phyloP scores from a whole-genome alignment of 2,113 vertebrate genomes.

The Gyps fulvus region DNA sequence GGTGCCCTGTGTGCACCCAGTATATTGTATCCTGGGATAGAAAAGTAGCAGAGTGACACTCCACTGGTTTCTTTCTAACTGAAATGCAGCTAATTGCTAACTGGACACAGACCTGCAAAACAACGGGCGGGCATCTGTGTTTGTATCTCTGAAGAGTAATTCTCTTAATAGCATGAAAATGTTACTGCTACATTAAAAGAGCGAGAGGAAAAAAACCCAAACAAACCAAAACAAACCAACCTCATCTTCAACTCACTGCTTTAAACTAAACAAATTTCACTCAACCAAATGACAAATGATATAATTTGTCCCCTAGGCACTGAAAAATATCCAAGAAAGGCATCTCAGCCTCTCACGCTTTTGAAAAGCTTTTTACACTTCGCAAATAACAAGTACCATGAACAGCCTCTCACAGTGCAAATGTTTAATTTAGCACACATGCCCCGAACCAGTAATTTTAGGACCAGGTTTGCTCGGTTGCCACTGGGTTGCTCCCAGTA shows the following conservation, averaged over 20 bases:
- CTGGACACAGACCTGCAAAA: too few species aligned
- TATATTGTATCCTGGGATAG: too few species aligned
- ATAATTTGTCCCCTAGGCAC: background rate
- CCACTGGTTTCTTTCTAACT: too few species aligned
- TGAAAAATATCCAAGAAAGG: background rate
- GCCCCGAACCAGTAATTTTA: background rate
- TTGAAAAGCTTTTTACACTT: background rate
- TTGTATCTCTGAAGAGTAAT: too few species aligned
- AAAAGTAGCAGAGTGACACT: too few species aligned
- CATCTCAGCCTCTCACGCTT: background rate
- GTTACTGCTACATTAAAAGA: too few species aligned
- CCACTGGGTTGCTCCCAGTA: background rate
- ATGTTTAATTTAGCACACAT: constrained; percentile 27
- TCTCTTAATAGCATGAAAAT: too few species aligned
- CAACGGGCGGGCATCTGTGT: too few species aligned
- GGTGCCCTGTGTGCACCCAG: too few species aligned
- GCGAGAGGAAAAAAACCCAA: too few species aligned
- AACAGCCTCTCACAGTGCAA: background rate
- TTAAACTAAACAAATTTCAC: background rate
- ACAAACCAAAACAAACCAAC: background rate
- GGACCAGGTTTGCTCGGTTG: background rate
- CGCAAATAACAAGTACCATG: background rate
- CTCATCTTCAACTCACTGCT: background rate
- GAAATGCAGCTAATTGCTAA: too few species aligned
- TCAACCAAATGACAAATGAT: background rate